Evolutionary conservation across 1,140 invertebrate genomes (phyloP), one percentile per base, ranked within the genome.

Genomic region (Penaeus japonicus): DNA sequence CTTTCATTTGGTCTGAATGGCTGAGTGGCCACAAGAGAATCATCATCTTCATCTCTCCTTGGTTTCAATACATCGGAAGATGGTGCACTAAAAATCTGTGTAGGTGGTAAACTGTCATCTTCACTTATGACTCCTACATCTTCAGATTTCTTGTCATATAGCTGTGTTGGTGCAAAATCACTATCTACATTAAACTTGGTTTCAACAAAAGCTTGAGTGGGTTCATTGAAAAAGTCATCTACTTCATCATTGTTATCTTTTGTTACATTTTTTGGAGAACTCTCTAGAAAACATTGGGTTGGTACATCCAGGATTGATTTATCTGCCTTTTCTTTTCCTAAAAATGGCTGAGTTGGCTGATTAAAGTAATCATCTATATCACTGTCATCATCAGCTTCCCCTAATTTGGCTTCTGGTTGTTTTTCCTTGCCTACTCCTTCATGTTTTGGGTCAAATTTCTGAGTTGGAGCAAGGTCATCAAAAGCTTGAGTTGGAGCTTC

Each of bases 311-410:
- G 2, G 15, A 65, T 17, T 59, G 15, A 5, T 7, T 22, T 57
- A 15, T 17, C 27, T 27, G 22, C 24, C 55, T n/a, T 15, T 20
- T 24, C 35, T 47, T 12, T 57, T n/a, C 1, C 22, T 55, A 27
- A 59, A 75, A 75, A 85, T 24, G 54, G 73, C 54, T 85, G 73
- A 22, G 84, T 85, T 47, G 73, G 84, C 24, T 85, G 84, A 35
- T 57, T 78, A 32, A 77, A 85, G n/a, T 78, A 57, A 35, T 85
- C 70, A 54, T 59, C 30, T 17, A 47, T 20, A 55, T 85, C 83
- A 77, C 77, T 59, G 73, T 73, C 83, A 53, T 27, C 15, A 27
- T 35, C 54, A 27, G n/a, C 39, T 27, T n/a, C n/a, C 30, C 57
- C 20, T 24, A n/a, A 22, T 30, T 55, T 47, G 32, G 20, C 24